Conservation (phyloP, 2,888 invertebrate genomes). For the Drosophila sordidapex region DNA sequence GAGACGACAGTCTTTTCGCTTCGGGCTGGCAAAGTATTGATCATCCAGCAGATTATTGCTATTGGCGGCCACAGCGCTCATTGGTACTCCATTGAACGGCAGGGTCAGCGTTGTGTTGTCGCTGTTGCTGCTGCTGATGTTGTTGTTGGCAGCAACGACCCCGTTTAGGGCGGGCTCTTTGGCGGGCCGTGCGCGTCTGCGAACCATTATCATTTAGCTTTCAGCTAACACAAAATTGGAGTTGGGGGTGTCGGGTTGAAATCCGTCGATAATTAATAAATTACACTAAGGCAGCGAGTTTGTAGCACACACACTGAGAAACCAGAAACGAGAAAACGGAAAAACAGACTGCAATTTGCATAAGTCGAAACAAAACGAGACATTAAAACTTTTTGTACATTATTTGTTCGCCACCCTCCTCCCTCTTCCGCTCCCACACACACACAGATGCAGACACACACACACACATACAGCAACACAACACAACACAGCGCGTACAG, state of each 20-base stretch:
- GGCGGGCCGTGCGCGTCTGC: slow-evolving; percentile 74
- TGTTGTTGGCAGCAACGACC: slow-evolving; percentile 20
- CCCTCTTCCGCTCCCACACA: slow-evolving; percentile 34
- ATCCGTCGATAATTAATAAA: slow-evolving; percentile 43
- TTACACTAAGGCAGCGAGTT: slow-evolving; percentile 55
- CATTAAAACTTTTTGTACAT: slow-evolving; percentile 60
- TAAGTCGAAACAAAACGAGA: slow-evolving; percentile 59
- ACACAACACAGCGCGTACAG: slow-evolving; percentile 61
- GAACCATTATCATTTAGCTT: slow-evolving; percentile 78
- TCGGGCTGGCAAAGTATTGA: slow-evolving; percentile 84
- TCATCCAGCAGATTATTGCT: slow-evolving; percentile 79
- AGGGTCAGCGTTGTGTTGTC: slow-evolving; percentile 25
- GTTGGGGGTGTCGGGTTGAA: slow-evolving; percentile 25
- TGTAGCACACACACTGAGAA: slow-evolving; percentile 42
- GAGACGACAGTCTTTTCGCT: slow-evolving; percentile 85
- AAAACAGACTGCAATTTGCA: slow-evolving; percentile 69
- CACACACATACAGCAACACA: slow-evolving; percentile 14
- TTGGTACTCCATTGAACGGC: slow-evolving; percentile 47
- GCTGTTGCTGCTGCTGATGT: slow-evolving; percentile 1
- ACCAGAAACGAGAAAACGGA: slow-evolving; percentile 29
- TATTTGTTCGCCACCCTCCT: slow-evolving; percentile 30
- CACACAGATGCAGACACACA: slow-evolving; percentile 6
- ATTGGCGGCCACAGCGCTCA: slow-evolving; percentile 39
- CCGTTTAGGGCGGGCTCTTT: slow-evolving; percentile 56
- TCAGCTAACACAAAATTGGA: slow-evolving; percentile 15